phyloP scores from a whole-genome alignment of 1,140 invertebrate species.

The Ylistrum balloti region DNA sequence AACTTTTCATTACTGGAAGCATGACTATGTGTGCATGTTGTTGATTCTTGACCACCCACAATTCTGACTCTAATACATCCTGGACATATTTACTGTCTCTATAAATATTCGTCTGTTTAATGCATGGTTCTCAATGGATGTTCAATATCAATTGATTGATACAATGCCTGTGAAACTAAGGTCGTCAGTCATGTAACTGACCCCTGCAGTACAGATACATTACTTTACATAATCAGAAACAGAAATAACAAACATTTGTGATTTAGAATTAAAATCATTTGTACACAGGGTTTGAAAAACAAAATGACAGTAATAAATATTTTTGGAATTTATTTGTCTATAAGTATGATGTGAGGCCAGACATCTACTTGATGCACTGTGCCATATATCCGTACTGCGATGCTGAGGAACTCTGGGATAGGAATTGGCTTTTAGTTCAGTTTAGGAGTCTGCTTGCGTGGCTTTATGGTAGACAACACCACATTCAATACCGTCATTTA shows the following conservation, averaged over 20 bases:
- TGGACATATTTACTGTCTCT: neutral
- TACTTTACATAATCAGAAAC: no score
- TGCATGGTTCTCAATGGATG: neutral
- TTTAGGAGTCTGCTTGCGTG: neutral
- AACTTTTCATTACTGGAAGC: no score
- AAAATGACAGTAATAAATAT: no score
- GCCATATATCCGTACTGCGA: no score
- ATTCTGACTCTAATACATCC: no score
- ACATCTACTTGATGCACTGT: neutral
- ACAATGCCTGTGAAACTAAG: neutral
- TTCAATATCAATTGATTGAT: neutral
- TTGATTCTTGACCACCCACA: neutral
- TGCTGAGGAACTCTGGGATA: no score
- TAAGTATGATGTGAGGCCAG: neutral
- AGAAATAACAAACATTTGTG: no score
- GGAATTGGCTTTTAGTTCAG: neutral
- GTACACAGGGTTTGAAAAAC: no score
- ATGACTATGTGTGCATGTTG: no score
- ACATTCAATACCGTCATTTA: constrained; percentile 3
- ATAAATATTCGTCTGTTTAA: neutral
- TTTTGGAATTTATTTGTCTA: neutral
- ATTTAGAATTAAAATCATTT: no score
- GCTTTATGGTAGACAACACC: neutral
- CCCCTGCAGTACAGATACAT: no score
- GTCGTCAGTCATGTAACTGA: neutral